A percentile compares a stretch with the other conserved stretches of the same genome.
phyloP scores from a whole-genome alignment of 2,888 invertebrate species.

The Ornithoptera priamus region DNA sequence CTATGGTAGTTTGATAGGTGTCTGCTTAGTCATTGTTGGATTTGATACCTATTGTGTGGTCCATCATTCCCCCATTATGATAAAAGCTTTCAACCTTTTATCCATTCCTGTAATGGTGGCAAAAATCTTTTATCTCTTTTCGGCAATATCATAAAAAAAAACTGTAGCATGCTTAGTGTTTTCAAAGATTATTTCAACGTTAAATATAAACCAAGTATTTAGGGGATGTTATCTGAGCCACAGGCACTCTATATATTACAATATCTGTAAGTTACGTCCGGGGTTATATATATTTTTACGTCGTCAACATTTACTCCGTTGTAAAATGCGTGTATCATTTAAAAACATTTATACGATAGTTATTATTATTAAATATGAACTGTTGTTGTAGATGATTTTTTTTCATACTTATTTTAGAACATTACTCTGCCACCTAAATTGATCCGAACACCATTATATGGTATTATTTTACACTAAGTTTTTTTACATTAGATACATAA shows the following conservation, averaged over 20 bases:
- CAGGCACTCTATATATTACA: background rate
- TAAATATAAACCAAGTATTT: conserved; percentile 17
- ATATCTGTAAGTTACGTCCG: conserved; percentile 1
- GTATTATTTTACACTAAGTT: too few species aligned
- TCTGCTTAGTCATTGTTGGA: conserved; percentile 53
- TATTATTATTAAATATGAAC: background rate
- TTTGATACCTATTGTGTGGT: conserved; percentile 50
- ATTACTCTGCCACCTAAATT: too few species aligned
- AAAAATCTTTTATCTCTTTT: conserved; percentile 37
- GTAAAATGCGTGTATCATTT: background rate
- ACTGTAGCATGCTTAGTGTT: background rate
- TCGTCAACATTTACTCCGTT: background rate
- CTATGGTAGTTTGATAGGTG: conserved; percentile 36
- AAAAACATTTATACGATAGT: background rate
- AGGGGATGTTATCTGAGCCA: background rate
- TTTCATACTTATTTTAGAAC: too few species aligned
- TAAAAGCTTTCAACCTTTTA: conserved; percentile 48
- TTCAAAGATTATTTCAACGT: conserved; percentile 40
- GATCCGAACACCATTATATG: too few species aligned
- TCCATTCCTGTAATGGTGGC: conserved; percentile 43
- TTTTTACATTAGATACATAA: too few species aligned
- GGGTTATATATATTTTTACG: conserved; percentile 3
- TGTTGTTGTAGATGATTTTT: background rate
- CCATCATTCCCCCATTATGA: conserved; percentile 48
- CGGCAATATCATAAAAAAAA: background rate